Conservation (phyloP, 2,888 invertebrate species). For the Villa cingulata region DNA sequence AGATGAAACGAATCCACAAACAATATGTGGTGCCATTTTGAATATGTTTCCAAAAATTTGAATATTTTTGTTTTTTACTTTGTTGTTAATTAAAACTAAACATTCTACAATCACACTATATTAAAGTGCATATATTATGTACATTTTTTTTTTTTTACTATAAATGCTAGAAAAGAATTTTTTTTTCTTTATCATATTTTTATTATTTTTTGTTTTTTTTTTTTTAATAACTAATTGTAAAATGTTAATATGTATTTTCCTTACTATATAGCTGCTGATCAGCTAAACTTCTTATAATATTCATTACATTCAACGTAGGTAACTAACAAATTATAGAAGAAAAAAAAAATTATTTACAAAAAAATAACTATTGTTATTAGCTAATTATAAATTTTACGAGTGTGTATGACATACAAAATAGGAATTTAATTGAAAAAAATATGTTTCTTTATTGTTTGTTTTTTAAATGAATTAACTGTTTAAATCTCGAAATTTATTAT, state of each 20-base stretch:
- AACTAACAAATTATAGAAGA: too few species aligned
- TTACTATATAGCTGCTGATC: too few species aligned
- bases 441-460: too few species aligned
- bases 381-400: too few species aligned
- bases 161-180: slow-evolving; percentile 1
- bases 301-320: too few species aligned
- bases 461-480: not conserved
- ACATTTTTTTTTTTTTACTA: not conserved
- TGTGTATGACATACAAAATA: too few species aligned
- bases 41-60: slow-evolving; percentile 52
- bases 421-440: too few species aligned
- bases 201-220: too few species aligned
- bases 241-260: not conserved
- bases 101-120: not conserved
- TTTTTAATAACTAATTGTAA: too few species aligned
- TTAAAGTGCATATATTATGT: not conserved
- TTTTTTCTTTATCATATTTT: not conserved
- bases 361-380: too few species aligned
- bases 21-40: slow-evolving; percentile 75
- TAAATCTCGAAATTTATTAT: not conserved
- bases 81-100: not conserved
- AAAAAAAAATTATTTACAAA: too few species aligned
- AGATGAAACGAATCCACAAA: slow-evolving; percentile 78
- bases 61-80: slow-evolving; percentile 9
- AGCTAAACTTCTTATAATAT: too few species aligned